Percentiles rank a stretch among this genome's conserved stretches.
Conservation (phyloP, 2,113 vertebrate genomes). For the Nyctereutes procyonoides region DNA sequence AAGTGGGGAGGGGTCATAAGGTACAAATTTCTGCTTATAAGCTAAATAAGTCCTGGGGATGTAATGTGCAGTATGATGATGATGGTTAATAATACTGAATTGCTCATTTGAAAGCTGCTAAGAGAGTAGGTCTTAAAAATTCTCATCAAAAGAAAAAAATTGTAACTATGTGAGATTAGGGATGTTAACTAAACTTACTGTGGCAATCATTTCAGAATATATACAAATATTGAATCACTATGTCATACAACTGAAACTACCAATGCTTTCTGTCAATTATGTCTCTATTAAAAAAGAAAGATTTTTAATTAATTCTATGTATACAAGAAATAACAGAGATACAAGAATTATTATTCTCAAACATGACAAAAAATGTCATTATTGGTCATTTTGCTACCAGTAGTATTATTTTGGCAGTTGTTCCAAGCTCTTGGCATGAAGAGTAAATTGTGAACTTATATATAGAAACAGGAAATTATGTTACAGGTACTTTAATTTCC, state of each 20-base stretch:
- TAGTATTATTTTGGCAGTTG: neutral
- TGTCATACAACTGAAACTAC: neutral
- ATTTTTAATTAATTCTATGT: neutral
- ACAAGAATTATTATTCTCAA: neutral
- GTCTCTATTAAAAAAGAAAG: neutral
- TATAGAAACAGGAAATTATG: slow-evolving; percentile 46
- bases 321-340: neutral
- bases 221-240: neutral
- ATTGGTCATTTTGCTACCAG: neutral
- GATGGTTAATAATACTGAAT: neutral
- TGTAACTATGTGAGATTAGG: neutral
- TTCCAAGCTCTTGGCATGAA: neutral
- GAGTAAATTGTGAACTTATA: slow-evolving; percentile 18
- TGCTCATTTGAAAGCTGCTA: neutral
- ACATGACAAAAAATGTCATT: neutral
- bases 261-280: neutral
- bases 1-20: neutral
- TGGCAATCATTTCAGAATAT: neutral
- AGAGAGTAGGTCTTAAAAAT: neutral
- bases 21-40: neutral
- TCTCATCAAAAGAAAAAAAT: neutral
- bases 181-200: neutral
- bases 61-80: neutral
- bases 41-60: neutral
- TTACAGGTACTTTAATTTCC: slow-evolving; percentile 32